phyloP scores from a whole-genome alignment of 2,113 vertebrate species.

The Malurus alboscapulatus region DNA sequence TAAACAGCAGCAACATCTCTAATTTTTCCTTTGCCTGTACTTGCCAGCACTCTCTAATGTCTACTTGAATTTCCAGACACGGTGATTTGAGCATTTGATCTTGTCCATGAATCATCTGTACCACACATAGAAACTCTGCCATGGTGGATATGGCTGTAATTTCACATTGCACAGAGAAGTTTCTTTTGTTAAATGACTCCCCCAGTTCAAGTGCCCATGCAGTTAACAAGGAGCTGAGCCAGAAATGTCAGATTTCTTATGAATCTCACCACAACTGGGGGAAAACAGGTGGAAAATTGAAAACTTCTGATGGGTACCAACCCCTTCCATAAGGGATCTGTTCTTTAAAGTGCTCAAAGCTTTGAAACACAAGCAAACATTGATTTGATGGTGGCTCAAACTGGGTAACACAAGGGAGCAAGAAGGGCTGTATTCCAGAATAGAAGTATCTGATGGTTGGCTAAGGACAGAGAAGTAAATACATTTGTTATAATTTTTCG shows the following conservation, averaged over 20 bases:
- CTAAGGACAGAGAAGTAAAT: background rate
- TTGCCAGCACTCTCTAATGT: constrained; percentile 3
- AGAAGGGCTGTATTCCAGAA: background rate
- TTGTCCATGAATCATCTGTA: constrained; percentile 1
- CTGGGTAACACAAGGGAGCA: background rate
- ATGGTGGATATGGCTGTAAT: background rate
- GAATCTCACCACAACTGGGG: background rate
- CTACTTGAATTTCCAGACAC: background rate
- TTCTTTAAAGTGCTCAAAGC: background rate
- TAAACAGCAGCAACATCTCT: constrained; percentile 24
- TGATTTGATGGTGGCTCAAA: background rate
- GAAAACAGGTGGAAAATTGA: background rate
- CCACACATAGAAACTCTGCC: background rate
- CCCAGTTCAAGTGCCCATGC: background rate
- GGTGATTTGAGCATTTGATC: background rate
- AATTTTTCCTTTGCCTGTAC: background rate
- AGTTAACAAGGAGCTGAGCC: background rate
- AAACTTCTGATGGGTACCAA: background rate
- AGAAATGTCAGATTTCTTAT: background rate
- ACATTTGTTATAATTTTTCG: background rate
- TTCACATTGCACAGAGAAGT: background rate
- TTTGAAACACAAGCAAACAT: background rate
- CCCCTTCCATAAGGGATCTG: background rate
- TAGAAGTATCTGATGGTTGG: background rate
- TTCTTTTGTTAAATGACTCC: rapidly evolving